Conservation (phyloP, 2,113 vertebrate genomes). For the Nothocercus julius region DNA sequence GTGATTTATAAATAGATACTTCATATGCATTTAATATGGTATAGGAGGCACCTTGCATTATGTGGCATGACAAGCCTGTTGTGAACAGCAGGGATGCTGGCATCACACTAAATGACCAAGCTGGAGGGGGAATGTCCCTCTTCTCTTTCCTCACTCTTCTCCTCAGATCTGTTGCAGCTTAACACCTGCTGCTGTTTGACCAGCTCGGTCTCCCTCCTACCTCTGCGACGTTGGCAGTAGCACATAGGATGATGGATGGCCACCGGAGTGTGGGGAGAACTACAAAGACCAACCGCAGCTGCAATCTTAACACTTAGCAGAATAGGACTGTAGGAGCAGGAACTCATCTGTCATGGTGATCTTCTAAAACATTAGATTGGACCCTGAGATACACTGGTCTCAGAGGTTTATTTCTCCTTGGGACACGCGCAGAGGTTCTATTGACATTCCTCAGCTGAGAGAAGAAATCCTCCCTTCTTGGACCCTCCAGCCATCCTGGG, state of each 20-base stretch:
- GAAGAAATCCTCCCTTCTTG: neutral
- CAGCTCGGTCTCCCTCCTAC: neutral
- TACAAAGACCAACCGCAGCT: neutral
- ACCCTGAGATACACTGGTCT: neutral
- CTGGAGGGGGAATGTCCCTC: neutral
- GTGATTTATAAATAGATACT: slow-evolving; percentile 13
- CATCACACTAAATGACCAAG: neutral
- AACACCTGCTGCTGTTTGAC: neutral
- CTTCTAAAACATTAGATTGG: neutral
- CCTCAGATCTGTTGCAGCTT: neutral
- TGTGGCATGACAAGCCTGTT: neutral
- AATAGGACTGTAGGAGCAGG: neutral
- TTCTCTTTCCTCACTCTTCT: neutral
- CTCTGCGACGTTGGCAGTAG: neutral
- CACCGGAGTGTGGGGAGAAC: neutral
- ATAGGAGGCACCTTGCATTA: neutral
- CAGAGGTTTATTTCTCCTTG: neutral
- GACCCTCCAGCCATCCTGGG: neutral
- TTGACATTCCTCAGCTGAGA: neutral
- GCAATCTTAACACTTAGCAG: neutral
- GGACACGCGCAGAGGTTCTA: neutral
- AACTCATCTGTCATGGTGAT: neutral
- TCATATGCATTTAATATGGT: neutral
- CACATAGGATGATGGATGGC: neutral
- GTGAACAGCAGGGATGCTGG: neutral